Base-by-base conservation (phyloP, 1,140 invertebrate genomes). In the Trachymyrmex cornetzi region DNA sequence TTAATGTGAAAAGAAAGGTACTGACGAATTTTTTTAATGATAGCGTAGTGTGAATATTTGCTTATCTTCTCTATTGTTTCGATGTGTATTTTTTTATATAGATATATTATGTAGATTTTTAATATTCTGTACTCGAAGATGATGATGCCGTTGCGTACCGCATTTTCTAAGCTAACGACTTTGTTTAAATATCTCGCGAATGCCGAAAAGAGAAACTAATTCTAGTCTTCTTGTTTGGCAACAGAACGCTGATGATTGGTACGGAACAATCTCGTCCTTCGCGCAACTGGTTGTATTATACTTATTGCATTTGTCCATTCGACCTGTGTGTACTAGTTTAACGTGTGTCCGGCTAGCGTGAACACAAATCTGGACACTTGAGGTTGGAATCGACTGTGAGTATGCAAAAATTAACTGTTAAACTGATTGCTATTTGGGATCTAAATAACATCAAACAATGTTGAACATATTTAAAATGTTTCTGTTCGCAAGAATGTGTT, bases 1-100 rank as follows among this genome's bases (percentile, higher is more conserved):
- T 95, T 95, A 91, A 93, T 93, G 88, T 87, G 91, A 91, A 91
- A 92, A 77, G 85, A 85, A 71, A 50, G 87, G 75, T 91, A 94
- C 86, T 87, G 91, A 91, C 61, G 88, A 90, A 91, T 90, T 87
- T 92, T 87, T 84, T 84, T 90, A 48, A 92, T 88, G 77, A 88
- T 91, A 93, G 87, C 61, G 44, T 92, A 92, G 88, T 87, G 90
- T 91, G 90, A 92, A 84, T 92, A 88, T 92, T 92, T 74, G 91
- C 90, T 92, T 92, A 77, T 80, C 71, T 64, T 90, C 89, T 92
- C 59, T 84, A 90, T 77, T 87, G 79, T 90, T 89, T 88, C 87
- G 81, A 66, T 44, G 57, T 50, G 82, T 63, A 84, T 90, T 81
- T 44, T 69, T 66, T 69, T 57, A 86, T 89, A 77, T 61, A 90